Evolutionary conservation across 2,113 vertebrate genomes (phyloP).

Genomic region (Elanoides forficatus): DNA sequence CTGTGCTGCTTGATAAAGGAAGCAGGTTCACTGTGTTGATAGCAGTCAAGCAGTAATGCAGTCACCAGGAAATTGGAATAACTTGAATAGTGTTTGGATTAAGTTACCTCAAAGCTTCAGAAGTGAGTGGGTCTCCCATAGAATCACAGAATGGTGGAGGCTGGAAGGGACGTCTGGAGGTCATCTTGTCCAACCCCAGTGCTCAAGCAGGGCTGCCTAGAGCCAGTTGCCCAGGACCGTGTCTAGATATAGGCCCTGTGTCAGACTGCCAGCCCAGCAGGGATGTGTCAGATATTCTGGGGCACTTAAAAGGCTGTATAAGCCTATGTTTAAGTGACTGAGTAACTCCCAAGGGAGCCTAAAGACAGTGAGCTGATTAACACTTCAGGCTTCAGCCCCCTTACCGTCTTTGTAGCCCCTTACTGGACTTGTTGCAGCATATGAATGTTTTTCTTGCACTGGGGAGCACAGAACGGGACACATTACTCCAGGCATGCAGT

Average conservation of each 20-base stretch:
- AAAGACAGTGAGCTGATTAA: not conserved
- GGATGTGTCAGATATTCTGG: not conserved
- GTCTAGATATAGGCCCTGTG: not conserved
- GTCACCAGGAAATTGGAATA: not conserved
- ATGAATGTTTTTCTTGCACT: not conserved
- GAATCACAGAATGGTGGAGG: not conserved
- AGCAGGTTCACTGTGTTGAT: not conserved
- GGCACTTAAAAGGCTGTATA: not conserved
- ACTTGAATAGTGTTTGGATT: not conserved
- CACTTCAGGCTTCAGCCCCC: not conserved
- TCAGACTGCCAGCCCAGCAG: not conserved
- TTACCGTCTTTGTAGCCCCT: not conserved
- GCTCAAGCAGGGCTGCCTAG: not conserved
- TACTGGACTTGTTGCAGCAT: not conserved
- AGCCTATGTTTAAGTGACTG: not conserved
- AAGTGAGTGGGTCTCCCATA: not conserved
- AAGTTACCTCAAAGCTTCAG: not conserved
- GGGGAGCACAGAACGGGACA: not conserved
- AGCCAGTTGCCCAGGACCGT: not conserved
- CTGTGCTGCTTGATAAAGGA: not conserved
- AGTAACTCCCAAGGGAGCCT: not conserved
- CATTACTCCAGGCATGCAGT: not conserved
- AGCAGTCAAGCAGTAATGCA: not conserved
- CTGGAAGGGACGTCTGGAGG: not conserved
- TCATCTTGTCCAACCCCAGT: not conserved